phyloP scores from a whole-genome alignment of 2,113 vertebrate species.

The Pyxicephalus adspersus region DNA sequence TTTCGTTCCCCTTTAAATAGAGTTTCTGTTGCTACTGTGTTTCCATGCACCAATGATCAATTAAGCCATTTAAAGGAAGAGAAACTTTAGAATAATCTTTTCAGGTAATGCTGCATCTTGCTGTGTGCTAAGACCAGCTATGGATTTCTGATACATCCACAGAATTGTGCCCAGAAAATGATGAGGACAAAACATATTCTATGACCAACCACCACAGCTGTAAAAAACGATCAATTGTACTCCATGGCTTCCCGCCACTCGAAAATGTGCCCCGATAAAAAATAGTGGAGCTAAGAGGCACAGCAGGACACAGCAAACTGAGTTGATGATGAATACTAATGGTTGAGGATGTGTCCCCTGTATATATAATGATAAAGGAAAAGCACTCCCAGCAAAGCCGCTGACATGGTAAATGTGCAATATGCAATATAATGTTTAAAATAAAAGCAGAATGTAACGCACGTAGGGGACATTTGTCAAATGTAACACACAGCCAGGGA shows the following conservation, averaged over 20 bases:
- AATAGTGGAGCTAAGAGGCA: not conserved
- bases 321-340: slow-evolving; percentile 28
- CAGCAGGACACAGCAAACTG: not conserved
- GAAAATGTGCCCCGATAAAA: not conserved
- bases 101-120: too few species aligned
- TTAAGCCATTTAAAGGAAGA: not conserved
- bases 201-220: not conserved
- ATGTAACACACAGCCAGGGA: too few species aligned
- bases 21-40: too few species aligned
- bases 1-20: too few species aligned
- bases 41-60: too few species aligned
- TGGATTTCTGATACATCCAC: slow-evolving; percentile 14
- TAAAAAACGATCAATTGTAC: slow-evolving; percentile 1
- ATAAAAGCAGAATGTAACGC: too few species aligned
- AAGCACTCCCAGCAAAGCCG: too few species aligned
- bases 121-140: not conserved
- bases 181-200: not conserved
- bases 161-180: not conserved
- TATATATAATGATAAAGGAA: not conserved
- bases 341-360: not conserved
- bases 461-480: too few species aligned
- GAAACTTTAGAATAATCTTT: not conserved
- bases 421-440: too few species aligned
- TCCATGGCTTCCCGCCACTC: not conserved
- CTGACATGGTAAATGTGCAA: too few species aligned